Evolutionary conservation across 2,113 vertebrate genomes (phyloP).

Genomic region (Zosterops borbonicus): DNA sequence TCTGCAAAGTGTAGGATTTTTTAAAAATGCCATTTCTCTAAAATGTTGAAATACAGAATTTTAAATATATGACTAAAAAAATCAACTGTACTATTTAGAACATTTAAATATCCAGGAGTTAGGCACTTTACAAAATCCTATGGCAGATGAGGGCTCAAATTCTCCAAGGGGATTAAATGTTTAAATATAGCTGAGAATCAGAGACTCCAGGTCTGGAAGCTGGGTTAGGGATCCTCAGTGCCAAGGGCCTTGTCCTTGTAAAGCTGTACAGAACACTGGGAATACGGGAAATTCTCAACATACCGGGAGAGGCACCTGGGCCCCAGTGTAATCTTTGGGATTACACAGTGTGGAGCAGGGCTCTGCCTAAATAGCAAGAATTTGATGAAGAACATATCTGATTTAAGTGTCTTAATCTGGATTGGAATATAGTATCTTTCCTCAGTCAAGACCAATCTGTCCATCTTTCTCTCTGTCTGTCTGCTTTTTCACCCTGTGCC

Average conservation of each 20-base stretch:
- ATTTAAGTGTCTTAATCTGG: not conserved
- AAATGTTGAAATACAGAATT: not conserved
- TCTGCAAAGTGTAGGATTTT: not conserved
- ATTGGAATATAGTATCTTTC: not conserved
- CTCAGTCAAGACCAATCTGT: not conserved
- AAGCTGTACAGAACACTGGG: not conserved
- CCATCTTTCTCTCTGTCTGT: not conserved
- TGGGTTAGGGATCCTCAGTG: not conserved
- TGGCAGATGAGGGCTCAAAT: not conserved
- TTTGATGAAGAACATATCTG: not conserved
- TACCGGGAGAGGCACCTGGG: not conserved
- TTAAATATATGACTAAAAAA: not conserved
- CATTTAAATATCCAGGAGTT: not conserved
- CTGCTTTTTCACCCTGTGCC: not conserved
- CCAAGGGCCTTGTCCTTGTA: not conserved
- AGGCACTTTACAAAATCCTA: not conserved
- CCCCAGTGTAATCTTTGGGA: not conserved
- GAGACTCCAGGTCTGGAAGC: not conserved
- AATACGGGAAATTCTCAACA: not conserved
- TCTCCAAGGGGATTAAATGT: not conserved
- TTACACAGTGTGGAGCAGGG: not conserved
- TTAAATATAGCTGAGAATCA: conserved; percentile 9
- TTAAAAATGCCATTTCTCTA: not conserved
- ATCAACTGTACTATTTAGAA: not conserved
- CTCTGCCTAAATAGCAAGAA: not conserved